Base-by-base conservation (phyloP, 2,797 vertebrate genomes). In the Malurus leucopterus region DNA sequence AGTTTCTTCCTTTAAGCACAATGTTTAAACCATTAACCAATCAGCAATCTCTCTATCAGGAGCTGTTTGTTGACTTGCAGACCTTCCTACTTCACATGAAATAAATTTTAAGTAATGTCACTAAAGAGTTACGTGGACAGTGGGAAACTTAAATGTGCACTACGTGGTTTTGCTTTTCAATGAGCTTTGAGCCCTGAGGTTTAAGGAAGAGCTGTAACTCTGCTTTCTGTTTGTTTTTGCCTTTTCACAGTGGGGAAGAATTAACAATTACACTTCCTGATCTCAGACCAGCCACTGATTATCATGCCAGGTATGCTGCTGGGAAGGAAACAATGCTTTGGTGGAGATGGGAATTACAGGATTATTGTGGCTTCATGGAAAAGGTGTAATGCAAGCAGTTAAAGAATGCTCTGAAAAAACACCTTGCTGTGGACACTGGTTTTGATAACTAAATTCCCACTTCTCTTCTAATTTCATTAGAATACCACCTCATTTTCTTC, bases 281-380 rank as follows among this genome's bases (percentile, higher is more conserved):
- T 87, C 97, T 98, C 78, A 96, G 96, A 84, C 97, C 97, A 82
- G 97, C 97, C 27, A 97, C 95, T 20, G 95, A 96, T 84, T 98
- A 98, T 88, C 96, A 97, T 75, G 95, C 97, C 94, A 98, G 98
- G 98, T 98, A 95, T 49, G 95, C 79, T 63, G 30, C 41, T 73
- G 67, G 70, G 36, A 43, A 30, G 32, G 13, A 69, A 82, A 30
- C 13, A 6, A 4, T 20, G 40, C 13, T 72, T 5, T 50, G 32
- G 26, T 38, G 43, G 9, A 22, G 10, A 0, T 7, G 19, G 53
- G 70, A 40, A 41, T 82, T 41, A 11, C 20, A 47, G 26, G 74
- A 11, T 84, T 20, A 3, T 6, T n/a, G 46, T 32, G 49, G 24
- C 67, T 91, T 59, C 59, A 0, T 38, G 63, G 26, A 51, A 53